Evolutionary conservation across 2,113 vertebrate genomes (phyloP).

Genomic region (Silurus glanis): DNA sequence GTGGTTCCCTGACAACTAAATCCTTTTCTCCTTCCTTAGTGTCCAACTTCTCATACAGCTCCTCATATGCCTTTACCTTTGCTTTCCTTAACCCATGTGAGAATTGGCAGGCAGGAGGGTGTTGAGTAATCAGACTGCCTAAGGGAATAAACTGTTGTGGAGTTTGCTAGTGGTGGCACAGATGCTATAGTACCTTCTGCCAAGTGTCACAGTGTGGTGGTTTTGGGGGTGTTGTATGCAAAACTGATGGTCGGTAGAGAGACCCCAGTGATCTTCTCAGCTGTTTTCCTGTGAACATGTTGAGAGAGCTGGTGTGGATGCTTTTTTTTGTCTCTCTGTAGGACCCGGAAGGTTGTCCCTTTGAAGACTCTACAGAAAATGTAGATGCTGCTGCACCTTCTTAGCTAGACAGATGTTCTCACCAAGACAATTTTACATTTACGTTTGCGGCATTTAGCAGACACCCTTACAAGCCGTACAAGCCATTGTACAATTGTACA

Average conservation of each 20-base stretch:
- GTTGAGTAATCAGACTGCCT: background rate
- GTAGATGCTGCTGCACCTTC: background rate
- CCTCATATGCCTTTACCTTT: no score
- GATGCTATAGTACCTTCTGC: background rate
- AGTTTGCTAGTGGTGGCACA: background rate
- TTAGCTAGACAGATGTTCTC: background rate
- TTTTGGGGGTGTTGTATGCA: background rate
- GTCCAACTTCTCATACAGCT: no score
- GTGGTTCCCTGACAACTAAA: no score
- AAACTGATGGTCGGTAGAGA: background rate
- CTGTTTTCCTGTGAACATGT: background rate
- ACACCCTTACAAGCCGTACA: no score
- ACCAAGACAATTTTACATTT: no score
- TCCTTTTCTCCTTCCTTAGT: no score
- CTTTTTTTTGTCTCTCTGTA: background rate
- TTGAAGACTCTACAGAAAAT: background rate
- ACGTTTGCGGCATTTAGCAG: no score
- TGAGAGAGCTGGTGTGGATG: background rate
- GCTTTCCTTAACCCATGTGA: background rate
- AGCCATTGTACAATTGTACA: no score
- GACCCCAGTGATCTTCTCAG: background rate
- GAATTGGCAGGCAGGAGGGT: background rate
- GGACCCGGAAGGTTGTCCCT: background rate
- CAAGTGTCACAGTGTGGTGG: background rate
- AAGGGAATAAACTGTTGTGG: background rate